phyloP scores from a whole-genome alignment of 2,113 vertebrate genomes.

The Rhabdornis inornatus region DNA sequence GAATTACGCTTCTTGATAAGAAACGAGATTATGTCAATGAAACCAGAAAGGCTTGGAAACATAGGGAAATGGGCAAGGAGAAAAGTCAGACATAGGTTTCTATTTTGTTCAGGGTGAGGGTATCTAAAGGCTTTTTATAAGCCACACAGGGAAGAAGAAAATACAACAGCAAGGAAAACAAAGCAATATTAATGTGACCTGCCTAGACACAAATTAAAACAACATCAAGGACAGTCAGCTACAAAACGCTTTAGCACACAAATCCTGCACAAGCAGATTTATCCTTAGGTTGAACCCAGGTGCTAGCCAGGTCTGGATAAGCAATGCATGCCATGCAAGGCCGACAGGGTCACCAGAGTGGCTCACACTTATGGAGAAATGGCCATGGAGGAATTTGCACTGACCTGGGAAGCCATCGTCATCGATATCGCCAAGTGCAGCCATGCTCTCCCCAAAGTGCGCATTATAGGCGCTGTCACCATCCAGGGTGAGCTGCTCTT shows the following conservation, averaged over 20 bases:
- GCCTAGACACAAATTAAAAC: neutral
- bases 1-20: neutral
- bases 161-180: neutral
- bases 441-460: constrained; percentile 93
- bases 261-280: neutral
- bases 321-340: neutral
- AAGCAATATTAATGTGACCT: neutral
- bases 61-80: neutral
- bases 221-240: neutral
- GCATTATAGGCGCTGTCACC: constrained; percentile 89
- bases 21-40: neutral
- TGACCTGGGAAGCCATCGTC: constrained; percentile 92
- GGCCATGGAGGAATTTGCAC: neutral
- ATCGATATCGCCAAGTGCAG: constrained; percentile 87
- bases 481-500: constrained; percentile 78
- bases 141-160: neutral
- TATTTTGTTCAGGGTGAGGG: neutral
- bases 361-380: neutral
- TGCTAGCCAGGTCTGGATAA: neutral
- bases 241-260: neutral
- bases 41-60: neutral
- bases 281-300: neutral
- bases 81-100: neutral
- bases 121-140: neutral
- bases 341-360: neutral